phyloP scores from a whole-genome alignment of 2,888 invertebrate genomes.

The Lobophora halterata region DNA sequence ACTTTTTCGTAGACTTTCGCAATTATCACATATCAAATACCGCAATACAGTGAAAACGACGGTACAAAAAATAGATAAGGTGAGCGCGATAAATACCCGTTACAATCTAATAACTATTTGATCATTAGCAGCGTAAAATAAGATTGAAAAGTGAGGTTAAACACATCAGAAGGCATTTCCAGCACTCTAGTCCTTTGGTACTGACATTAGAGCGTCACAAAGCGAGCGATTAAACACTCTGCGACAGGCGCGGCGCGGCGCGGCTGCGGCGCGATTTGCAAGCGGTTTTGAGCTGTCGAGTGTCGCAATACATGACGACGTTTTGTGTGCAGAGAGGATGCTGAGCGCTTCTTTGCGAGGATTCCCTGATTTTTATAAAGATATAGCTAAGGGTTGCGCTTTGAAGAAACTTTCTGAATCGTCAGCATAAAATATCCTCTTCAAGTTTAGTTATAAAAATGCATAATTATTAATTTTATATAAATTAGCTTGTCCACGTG shows the following conservation, averaged over 20 bases:
- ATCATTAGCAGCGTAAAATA: too few species aligned
- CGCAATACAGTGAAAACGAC: too few species aligned
- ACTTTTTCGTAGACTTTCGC: too few species aligned
- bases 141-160: too few species aligned
- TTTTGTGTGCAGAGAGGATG: constrained; percentile 30
- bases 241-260: constrained; percentile 26
- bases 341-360: constrained; percentile 18
- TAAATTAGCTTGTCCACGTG: too few species aligned
- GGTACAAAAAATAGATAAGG: too few species aligned
- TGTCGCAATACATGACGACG: constrained; percentile 46
- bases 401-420: constrained; percentile 10
- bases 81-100: too few species aligned
- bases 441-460: too few species aligned
- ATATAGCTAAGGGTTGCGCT: constrained; percentile 12
- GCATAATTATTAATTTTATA: too few species aligned
- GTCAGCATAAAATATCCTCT: too few species aligned
- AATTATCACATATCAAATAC: too few species aligned
- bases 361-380: constrained; percentile 24
- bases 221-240: constrained; percentile 68
- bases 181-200: constrained; percentile 23
- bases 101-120: too few species aligned
- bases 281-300: constrained; percentile 43
- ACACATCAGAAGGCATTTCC: constrained; percentile 19
- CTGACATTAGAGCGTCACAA: constrained; percentile 51
- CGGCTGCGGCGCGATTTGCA: constrained; percentile 29